Evolutionary conservation across 2,888 invertebrate species (phyloP).

Genomic region (Pediacus dermestoides): DNA sequence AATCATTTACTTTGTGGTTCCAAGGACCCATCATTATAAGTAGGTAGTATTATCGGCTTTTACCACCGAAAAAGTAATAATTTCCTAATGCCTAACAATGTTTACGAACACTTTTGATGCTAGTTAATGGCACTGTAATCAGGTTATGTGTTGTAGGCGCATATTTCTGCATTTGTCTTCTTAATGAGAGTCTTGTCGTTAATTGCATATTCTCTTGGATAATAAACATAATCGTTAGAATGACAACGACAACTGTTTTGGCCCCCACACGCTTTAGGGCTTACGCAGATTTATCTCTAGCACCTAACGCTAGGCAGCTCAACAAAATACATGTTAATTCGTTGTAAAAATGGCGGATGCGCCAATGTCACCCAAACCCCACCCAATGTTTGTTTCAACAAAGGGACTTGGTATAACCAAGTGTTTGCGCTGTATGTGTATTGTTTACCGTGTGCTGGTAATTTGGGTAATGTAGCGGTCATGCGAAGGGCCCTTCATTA

Average conservation of each 20-base stretch:
- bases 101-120: no score
- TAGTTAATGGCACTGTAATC: slow-evolving; percentile 3
- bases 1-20: slow-evolving; percentile 20
- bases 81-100: no score
- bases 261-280: slow-evolving; percentile 15
- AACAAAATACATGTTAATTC: no score
- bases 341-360: no score
- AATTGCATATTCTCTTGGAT: slow-evolving; percentile 43
- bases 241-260: slow-evolving; percentile 23
- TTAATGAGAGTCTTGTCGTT: slow-evolving; percentile 42
- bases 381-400: no score
- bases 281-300: slow-evolving; percentile 21
- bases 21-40: no score
- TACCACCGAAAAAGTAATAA: slow-evolving; percentile 6
- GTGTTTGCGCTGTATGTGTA: slow-evolving; percentile 21
- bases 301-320: no score
- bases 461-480: slow-evolving; percentile 18
- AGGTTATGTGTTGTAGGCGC: slow-evolving; percentile 8
- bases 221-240: slow-evolving; percentile 44
- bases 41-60: slow-evolving; percentile 12
- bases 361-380: no score
- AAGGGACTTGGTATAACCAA: no score
- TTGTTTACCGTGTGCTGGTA: slow-evolving; percentile 18
- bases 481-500: slow-evolving; percentile 23
- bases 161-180: slow-evolving; percentile 35